Base-by-base conservation (phyloP, 2,113 vertebrate genomes). In the Ctenomys sociabilis region DNA sequence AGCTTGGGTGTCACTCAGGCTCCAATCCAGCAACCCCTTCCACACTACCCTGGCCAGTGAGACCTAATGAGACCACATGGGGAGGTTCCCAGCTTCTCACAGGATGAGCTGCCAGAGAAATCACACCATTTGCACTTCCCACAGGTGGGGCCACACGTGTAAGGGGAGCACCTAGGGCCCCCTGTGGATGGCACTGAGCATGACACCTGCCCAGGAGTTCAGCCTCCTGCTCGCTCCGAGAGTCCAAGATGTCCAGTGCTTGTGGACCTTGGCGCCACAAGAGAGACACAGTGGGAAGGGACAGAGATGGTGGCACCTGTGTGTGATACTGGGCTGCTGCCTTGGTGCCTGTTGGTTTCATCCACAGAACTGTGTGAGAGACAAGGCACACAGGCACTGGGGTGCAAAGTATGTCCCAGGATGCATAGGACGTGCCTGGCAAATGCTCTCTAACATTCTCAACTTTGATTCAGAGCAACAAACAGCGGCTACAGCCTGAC, bases 111-210 rank as follows among this genome's bases (percentile, higher is more conserved):
- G 52, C 37, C 24, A 82, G 91, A 82, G 91, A 19, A 88, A 35
- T 21, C 11, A 11, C 0, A 8, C 12, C 22, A 17, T 57, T 66
- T 86, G 57, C 57, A 7, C 22, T 37, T 11, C n/a, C 12, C 37
- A 75, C 35, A 70, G 37, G 26, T 54, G 7, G 72, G 63, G n/a
- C 32, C 21, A 9, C n/a, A 10, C 2, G 0, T 14, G 75, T 17
- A 77, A 61, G 49, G 40, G 52, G 32, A n/a, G 32, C 5, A 1
- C 12, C 26, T 22, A 10, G 22, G 17, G 30, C 14, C 64, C 88
- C 28, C 52, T 1, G 14, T 6, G 32, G 35, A 64, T 21, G 43
- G 11, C n/a, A 5, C 52, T 72, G 0, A 0, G 57, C 21, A 22
- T 1, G 21, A 73, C 37, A 0, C 10, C 22, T 73, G 37, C n/a